Evolutionary conservation across 2,888 invertebrate species (phyloP).

Genomic region (Lordiphosa fenestrarum): DNA sequence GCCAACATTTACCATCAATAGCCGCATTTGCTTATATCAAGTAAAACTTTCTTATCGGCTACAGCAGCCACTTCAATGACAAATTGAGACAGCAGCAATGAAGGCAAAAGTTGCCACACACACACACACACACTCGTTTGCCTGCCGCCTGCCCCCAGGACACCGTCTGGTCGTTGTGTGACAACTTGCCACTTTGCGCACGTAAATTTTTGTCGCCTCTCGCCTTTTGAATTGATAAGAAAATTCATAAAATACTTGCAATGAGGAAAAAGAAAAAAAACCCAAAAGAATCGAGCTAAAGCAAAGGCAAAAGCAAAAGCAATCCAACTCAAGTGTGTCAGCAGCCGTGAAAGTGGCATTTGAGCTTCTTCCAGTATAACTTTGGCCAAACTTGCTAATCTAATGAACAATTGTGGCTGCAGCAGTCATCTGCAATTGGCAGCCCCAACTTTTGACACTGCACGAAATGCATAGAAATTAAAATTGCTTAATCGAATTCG

Average conservation of each 20-base stretch:
- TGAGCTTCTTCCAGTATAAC: constrained; percentile 56
- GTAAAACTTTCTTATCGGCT: constrained; percentile 67
- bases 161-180: constrained; percentile 26
- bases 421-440: constrained; percentile 53
- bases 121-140: constrained; percentile 22
- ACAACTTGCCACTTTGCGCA: constrained; percentile 72
- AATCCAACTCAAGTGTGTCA: constrained; percentile 65
- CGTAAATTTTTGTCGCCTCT: constrained; percentile 66
- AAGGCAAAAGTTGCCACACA: constrained; percentile 17
- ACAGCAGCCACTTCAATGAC: constrained; percentile 68
- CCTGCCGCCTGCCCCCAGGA: background rate
- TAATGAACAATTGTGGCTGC: constrained; percentile 70
- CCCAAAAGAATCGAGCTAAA: constrained; percentile 5
- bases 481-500: constrained; percentile 62
- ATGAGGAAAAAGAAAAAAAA: constrained; percentile 20
- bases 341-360: constrained; percentile 72
- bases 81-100: constrained; percentile 57
- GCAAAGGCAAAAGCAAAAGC: constrained; percentile 42
- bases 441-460: constrained; percentile 58
- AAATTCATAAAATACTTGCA: constrained; percentile 71
- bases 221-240: constrained; percentile 69
- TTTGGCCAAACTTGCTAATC: constrained; percentile 70
- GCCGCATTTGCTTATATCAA: constrained; percentile 60
- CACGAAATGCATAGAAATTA: constrained; percentile 46
- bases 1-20: constrained; percentile 60